A percentile compares a stretch with the other conserved stretches of the same genome.
phyloP scores from a whole-genome alignment of 2,113 vertebrate species.

The Promerops cafer region DNA sequence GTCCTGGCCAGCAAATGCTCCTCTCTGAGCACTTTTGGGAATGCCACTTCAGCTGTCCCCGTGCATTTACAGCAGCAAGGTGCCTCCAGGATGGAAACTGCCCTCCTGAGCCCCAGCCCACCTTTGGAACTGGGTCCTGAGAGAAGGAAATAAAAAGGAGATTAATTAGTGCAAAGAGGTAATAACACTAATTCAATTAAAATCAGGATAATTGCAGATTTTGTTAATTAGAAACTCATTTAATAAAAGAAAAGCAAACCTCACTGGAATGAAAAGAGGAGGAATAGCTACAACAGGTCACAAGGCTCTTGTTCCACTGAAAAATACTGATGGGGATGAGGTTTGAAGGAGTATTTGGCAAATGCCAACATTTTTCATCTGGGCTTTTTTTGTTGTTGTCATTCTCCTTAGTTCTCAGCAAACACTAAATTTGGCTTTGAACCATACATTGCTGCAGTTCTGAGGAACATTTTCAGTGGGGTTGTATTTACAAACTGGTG shows the following conservation, averaged over 20 bases:
- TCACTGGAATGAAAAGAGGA: background rate
- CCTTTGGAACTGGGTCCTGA: background rate
- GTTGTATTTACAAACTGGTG: background rate
- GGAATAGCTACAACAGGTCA: background rate
- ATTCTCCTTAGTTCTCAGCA: background rate
- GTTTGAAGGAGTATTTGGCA: background rate
- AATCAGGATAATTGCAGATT: background rate
- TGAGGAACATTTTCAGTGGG: background rate
- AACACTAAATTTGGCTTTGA: background rate
- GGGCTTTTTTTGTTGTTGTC: background rate
- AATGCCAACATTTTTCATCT: background rate
- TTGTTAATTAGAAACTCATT: background rate
- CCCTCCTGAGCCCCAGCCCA: background rate
- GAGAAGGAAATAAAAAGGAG: background rate
- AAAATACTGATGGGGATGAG: background rate
- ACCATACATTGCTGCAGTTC: background rate
- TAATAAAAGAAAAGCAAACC: background rate
- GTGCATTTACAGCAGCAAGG: background rate
- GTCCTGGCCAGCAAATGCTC: background rate
- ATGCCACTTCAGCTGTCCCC: background rate
- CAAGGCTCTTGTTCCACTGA: background rate
- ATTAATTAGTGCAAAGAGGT: background rate
- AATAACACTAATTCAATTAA: accelerated
- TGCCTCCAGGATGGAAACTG: background rate
- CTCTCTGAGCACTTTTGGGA: background rate